Conservation (phyloP, 2,113 vertebrate species). For the Numida meleagris region DNA sequence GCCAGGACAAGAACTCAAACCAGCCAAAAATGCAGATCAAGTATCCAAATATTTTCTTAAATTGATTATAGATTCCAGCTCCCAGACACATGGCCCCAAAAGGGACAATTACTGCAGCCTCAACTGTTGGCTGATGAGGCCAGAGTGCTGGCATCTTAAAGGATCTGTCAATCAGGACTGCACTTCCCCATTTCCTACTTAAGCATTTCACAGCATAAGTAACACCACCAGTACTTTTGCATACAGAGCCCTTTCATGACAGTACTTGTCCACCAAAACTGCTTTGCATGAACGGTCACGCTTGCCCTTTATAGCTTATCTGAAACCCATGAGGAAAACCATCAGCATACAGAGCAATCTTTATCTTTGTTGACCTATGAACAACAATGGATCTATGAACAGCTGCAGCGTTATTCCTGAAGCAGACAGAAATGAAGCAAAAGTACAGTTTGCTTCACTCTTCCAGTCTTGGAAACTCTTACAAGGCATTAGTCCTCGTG, state of each 20-base stretch:
- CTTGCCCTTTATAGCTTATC: background rate
- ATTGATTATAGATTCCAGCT: background rate
- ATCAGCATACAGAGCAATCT: background rate
- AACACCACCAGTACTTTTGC: background rate
- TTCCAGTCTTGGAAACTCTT: background rate
- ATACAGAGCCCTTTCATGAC: background rate
- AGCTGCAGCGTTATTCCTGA: constrained; percentile 33
- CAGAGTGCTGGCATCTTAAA: background rate
- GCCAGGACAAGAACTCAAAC: background rate
- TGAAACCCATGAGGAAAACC: accelerated
- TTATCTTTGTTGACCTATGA: background rate
- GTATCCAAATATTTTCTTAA: background rate
- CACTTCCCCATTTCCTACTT: background rate
- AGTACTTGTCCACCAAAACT: background rate
- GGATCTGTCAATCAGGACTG: background rate
- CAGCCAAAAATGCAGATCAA: constrained; percentile 28
- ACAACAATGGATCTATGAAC: background rate
- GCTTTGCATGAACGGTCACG: accelerated
- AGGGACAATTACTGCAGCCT: background rate
- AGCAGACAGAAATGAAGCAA: background rate
- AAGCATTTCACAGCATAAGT: background rate
- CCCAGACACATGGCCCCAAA: background rate
- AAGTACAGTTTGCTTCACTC: background rate
- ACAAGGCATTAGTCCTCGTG: background rate
- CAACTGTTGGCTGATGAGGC: background rate